Evolutionary conservation across 2,888 invertebrate species (phyloP).

Genomic region (Acleris literana): DNA sequence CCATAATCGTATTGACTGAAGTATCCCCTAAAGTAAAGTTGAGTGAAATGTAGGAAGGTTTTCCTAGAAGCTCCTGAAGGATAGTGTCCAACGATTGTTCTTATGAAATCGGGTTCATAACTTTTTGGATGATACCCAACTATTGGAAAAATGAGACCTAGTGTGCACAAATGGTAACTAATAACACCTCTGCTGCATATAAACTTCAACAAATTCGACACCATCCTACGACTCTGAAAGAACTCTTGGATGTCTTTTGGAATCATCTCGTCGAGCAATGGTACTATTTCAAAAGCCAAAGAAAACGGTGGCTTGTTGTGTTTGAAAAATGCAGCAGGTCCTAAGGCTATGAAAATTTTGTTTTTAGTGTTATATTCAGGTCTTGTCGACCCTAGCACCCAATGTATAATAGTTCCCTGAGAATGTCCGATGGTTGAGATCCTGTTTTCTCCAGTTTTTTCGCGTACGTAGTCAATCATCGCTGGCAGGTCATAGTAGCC

Average conservation of each 20-base stretch:
- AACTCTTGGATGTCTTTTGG: neutral
- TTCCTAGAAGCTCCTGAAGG: neutral
- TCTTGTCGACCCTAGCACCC: constrained; percentile 76
- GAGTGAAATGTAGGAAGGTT: neutral
- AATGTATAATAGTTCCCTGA: constrained; percentile 85
- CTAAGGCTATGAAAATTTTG: constrained; percentile 67
- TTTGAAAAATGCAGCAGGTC: constrained; percentile 7
- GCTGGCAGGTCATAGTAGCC: constrained; percentile 88
- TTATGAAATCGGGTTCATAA: neutral
- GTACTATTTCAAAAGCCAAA: neutral
- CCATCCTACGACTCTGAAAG: neutral
- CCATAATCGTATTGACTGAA: neutral
- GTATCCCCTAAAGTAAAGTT: neutral
- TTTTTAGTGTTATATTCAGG: constrained; percentile 85
- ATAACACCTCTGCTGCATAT: neutral
- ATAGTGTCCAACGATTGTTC: neutral
- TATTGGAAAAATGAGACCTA: neutral
- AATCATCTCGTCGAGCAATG: neutral
- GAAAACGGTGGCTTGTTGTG: neutral
- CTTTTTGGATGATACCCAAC: neutral
- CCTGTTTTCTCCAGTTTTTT: constrained; percentile 74
- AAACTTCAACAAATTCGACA: neutral
- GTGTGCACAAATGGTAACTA: neutral
- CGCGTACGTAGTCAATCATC: constrained; percentile 68
- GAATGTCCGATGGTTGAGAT: constrained; percentile 89